phyloP scores from a whole-genome alignment of 2,888 invertebrate species.

The Hedychridium roseum region DNA sequence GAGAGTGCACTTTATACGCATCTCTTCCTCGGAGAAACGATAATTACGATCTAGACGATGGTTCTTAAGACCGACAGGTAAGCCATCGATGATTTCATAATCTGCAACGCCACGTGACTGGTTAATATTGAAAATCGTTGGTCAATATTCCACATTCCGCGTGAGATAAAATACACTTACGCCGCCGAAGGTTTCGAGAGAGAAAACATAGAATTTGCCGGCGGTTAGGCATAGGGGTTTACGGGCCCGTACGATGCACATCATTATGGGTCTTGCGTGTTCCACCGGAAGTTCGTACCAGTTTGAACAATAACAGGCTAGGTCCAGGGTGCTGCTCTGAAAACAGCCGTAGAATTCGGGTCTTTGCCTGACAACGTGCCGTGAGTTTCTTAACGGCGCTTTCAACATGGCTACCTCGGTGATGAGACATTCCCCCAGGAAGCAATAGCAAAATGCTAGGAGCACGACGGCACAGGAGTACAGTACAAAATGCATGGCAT shows the following conservation, averaged over 20 bases:
- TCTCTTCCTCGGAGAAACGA: too few species aligned
- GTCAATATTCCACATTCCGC: too few species aligned
- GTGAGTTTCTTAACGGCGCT: background rate
- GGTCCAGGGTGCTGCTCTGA: constrained; percentile 33
- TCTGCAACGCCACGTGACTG: constrained; percentile 16
- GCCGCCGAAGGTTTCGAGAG: constrained; percentile 36
- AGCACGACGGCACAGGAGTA: constrained; percentile 30
- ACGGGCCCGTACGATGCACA: constrained; percentile 34
- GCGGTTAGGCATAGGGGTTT: constrained; percentile 41
- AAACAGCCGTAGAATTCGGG: constrained; percentile 2
- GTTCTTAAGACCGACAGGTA: constrained; percentile 32
- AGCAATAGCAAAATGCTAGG: constrained; percentile 34
- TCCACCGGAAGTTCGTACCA: constrained; percentile 30
- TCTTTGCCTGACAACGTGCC: background rate
- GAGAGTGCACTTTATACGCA: too few species aligned
- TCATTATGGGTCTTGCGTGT: constrained; percentile 26
- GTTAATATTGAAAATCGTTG: background rate
- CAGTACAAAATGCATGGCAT: constrained; percentile 31
- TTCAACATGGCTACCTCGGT: constrained; percentile 16
- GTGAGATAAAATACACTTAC: constrained; percentile 25
- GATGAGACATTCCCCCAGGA: constrained; percentile 35
- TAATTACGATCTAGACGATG: constrained; percentile 14
- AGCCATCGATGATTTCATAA: constrained; percentile 33
- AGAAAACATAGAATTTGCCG: constrained; percentile 44
- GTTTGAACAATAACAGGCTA: constrained; percentile 30